phyloP scores from a whole-genome alignment of 2,888 invertebrate genomes.

The Eucera pruinosa region DNA sequence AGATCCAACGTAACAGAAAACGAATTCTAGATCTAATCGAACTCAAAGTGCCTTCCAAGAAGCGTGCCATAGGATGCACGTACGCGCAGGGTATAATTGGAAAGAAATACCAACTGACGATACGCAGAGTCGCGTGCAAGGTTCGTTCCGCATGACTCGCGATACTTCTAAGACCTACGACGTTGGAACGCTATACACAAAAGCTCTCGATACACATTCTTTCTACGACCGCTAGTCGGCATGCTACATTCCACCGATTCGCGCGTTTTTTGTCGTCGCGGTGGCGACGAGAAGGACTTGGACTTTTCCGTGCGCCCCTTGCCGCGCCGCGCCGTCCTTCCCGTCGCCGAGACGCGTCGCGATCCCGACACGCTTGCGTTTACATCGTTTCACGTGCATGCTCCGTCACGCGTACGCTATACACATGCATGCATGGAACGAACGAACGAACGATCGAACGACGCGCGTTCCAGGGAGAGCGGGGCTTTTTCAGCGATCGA shows the following conservation, averaged over 20 bases:
- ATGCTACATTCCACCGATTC: conserved; percentile 67
- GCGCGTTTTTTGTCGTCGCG: too few species aligned
- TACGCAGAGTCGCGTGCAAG: conserved; percentile 46
- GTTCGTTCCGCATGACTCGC: conserved; percentile 39
- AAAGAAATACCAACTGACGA: neutral
- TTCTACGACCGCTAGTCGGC: conserved; percentile 68
- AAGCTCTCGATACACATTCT: conserved; percentile 60
- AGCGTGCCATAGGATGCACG: conserved; percentile 44
- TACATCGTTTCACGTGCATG: neutral
- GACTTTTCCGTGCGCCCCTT: too few species aligned
- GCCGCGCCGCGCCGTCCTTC: too few species aligned
- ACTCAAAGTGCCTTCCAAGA: neutral
- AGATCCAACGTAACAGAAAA: neutral
- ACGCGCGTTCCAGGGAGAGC: conserved; percentile 34
- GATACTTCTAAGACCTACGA: conserved; percentile 46
- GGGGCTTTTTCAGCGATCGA: neutral
- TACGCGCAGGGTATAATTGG: neutral
- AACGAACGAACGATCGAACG: too few species aligned
- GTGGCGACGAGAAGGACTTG: neutral
- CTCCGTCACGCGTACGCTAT: conserved; percentile 16
- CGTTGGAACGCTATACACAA: conserved; percentile 28
- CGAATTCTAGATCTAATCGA: conserved; percentile 10
- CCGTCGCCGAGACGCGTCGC: neutral
- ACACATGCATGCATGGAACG: conserved; percentile 38
- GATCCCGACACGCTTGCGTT: neutral